A percentile compares a stretch with the other conserved stretches of the same genome.
phyloP scores from a whole-genome alignment of 2,888 invertebrate species.

The Pterobdella sp. region DNA sequence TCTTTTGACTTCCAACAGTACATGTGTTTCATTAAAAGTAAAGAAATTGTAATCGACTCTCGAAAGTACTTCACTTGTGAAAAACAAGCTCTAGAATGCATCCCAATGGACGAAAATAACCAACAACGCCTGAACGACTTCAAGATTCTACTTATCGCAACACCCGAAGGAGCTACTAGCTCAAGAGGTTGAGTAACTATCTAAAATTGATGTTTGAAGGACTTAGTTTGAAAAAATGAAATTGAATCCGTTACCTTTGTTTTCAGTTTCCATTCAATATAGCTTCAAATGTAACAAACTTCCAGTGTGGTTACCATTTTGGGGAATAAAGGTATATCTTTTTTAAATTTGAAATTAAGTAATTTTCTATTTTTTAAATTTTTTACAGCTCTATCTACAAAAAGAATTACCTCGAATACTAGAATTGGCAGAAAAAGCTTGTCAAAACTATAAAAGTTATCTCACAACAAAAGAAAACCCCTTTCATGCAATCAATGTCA shows the following conservation, averaged over 20 bases:
- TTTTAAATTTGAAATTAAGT: neutral
- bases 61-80: slow-evolving; percentile 23
- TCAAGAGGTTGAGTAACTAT: slow-evolving; percentile 5
- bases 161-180: slow-evolving; percentile 11
- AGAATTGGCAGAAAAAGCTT: slow-evolving; percentile 8
- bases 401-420: slow-evolving; percentile 16
- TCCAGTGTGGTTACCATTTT: slow-evolving; percentile 20
- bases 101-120: neutral
- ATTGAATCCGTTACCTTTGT: neutral
- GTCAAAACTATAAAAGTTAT: slow-evolving; percentile 24
- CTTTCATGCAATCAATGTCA: slow-evolving; percentile 17
- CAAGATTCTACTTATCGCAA: slow-evolving; percentile 18
- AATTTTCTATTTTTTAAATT: neutral
- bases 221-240: neutral
- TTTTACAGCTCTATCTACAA: slow-evolving; percentile 19
- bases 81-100: slow-evolving; percentile 17
- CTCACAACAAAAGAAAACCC: slow-evolving; percentile 23
- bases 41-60: slow-evolving; percentile 16
- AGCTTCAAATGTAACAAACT: slow-evolving; percentile 19
- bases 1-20: no score
- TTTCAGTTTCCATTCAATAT: slow-evolving; percentile 21
- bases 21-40: slow-evolving; percentile 15
- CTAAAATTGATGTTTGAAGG: neutral
- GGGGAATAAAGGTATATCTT: slow-evolving; percentile 20
- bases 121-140: slow-evolving; percentile 17